phyloP scores from a whole-genome alignment of 2,113 vertebrate species.

The Oreochromis tanganicae region DNA sequence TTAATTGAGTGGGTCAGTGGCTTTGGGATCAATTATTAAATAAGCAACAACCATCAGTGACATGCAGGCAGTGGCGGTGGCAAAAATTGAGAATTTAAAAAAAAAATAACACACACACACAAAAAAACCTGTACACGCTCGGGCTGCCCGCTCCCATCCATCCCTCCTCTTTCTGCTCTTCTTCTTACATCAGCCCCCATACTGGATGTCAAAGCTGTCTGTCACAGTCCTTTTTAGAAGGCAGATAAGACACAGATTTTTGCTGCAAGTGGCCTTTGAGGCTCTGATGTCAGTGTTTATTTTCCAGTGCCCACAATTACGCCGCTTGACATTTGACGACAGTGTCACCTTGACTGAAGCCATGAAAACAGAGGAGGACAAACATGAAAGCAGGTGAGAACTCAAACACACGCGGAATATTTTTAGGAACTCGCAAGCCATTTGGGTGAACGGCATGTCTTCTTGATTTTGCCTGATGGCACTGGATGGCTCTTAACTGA shows the following conservation, averaged over 20 bases:
- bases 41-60: constrained; percentile 45
- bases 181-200: neutral
- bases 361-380: neutral
- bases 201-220: constrained; percentile 53
- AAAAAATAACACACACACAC: neutral
- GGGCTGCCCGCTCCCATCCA: neutral
- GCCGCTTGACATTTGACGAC: constrained; percentile 23
- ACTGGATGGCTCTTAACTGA: constrained; percentile 17
- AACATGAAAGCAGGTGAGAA: constrained; percentile 32
- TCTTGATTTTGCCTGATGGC: constrained; percentile 12
- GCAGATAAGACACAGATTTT: constrained; percentile 44
- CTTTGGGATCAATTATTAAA: constrained; percentile 65
- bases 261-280: constrained; percentile 36
- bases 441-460: neutral
- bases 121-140: neutral
- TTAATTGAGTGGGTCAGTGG: constrained; percentile 72
- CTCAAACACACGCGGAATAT: constrained; percentile 1
- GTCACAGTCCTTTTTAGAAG: constrained; percentile 44
- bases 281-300: constrained; percentile 58
- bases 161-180: neutral
- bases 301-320: constrained; percentile 45
- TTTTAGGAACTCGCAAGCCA: constrained; percentile 7
- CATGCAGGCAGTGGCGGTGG: neutral
- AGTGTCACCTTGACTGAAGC: constrained; percentile 42
- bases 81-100: neutral